These are phyloP conservation scores for Chelonoidis abingdonii DNA, from an alignment of 2,113 vertebrate species.

Conservation along the genomic window DNA sequence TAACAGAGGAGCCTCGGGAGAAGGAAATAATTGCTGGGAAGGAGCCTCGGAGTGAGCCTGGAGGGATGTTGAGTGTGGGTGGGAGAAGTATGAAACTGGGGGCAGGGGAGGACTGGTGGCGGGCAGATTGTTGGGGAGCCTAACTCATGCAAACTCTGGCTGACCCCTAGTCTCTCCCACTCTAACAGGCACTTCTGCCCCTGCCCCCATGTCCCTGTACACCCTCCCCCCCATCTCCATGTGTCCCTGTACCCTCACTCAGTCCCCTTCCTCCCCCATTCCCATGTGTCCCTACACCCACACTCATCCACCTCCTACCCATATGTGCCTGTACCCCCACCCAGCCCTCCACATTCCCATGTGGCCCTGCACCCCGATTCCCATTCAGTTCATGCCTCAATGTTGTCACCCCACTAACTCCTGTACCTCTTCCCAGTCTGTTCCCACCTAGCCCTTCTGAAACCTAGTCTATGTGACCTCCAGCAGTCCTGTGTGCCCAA, in stretches of 20 bases:
- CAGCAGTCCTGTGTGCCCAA: no score
- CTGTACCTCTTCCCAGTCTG: no score
- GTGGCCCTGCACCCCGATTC: neutral
- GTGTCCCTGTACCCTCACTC: neutral
- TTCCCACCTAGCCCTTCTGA: no score
- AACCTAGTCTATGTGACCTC: no score
- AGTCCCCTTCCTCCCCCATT: neutral
- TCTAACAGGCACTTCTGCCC: neutral
- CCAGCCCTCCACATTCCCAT: neutral
- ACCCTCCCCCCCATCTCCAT: neutral
- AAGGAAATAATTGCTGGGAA: neutral
- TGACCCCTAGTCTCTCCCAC: neutral
- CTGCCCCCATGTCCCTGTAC: no score
- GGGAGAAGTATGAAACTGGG: neutral
- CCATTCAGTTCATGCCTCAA: neutral
- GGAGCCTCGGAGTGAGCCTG: neutral
- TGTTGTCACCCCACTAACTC: neutral
- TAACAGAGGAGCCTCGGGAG: no score
- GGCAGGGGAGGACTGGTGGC: no score
- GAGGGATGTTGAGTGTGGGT: neutral
- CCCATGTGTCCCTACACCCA: neutral
- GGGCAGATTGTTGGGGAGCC: neutral
- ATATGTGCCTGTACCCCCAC: neutral
- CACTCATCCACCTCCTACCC: neutral
- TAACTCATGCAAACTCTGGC: neutral